Evolutionary conservation across 2,797 vertebrate species (phyloP).

Genomic region (Phyllotis vaccarum): DNA sequence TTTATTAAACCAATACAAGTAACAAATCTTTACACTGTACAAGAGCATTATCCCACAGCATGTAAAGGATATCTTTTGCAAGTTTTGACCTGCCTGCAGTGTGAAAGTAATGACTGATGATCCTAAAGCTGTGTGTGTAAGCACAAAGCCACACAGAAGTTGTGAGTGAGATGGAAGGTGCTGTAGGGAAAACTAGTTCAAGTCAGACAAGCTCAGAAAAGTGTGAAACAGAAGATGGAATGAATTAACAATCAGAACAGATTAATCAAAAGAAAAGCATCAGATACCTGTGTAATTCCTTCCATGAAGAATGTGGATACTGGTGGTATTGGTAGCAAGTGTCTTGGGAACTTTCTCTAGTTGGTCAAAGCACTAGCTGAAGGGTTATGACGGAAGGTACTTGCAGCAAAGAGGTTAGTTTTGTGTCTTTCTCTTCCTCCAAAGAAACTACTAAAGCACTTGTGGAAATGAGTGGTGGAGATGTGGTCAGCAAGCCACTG

Average conservation of each 20-base stretch:
- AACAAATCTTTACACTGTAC: too few relatives aligned
- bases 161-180: not conserved
- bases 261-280: not conserved
- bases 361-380: not conserved
- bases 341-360: not conserved
- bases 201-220: not conserved
- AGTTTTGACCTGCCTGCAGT: not conserved
- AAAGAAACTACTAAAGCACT: not conserved
- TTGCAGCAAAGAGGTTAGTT: not conserved
- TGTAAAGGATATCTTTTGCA: not conserved
- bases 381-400: not conserved
- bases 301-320: not conserved
- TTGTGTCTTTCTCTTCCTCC: not conserved
- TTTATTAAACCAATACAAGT: too few relatives aligned
- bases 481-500: not conserved
- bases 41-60: too few relatives aligned
- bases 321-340: not conserved
- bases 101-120: not conserved
- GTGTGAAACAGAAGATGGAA: not conserved
- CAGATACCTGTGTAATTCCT: not conserved
- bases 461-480: not conserved
- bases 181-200: not conserved
- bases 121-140: not conserved
- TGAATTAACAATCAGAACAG: not conserved
- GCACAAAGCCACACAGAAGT: not conserved